Base-by-base conservation (phyloP, 2,797 vertebrate species). In the Bovichtus variegatus region DNA sequence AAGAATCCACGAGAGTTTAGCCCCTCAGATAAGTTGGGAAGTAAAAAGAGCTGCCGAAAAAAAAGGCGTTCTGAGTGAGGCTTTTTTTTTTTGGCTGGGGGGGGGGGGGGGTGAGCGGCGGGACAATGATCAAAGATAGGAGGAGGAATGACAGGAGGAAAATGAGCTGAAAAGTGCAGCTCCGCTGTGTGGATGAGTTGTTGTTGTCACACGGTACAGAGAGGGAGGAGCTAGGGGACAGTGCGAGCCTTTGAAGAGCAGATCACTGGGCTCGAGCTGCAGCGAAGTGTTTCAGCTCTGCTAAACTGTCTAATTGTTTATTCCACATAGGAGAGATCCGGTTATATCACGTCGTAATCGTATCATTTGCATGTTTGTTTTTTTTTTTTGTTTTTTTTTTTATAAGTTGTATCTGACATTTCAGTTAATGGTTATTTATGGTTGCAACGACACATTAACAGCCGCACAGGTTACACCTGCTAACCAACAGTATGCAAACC, bases 161-260 rank as follows among this genome's bases (percentile, higher is more conserved):
- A 98, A 97, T 95, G 96, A 97, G 96, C 96, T 94, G 96, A 96
- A 96, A 98, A 97, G 97, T 97, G 97, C 96, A 93, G 96, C 95
- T 93, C 92, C 90, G 95, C 96, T 95, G 95, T 95, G 95, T 96
- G 96, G 96, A 97, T 97, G 97, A 96, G 96, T 98, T 99, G 97
- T 99, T 98, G 97, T 99, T 98, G 97, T 99, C 97, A 98, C 97
- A 97, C 96, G 97, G 97, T 95, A 93, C 96, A 92, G 95, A 96
- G 93, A 83, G 96, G 97, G 98, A 94, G 97, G 97, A 97, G 98
- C 97, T 95, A 96, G 93, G 95, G 95, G 96, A 97, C 97, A 97
- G 96, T 94, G 96, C 94, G 90, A 87, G 90, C 86, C 93, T 92
- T 89, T 93, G 92, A 94, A 93, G 89, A 93, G 65, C 86, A 79